A percentile compares a stretch with the other conserved stretches of the same genome.
phyloP scores from a whole-genome alignment of 2,113 vertebrate genomes.

The Corydoras maculifer region DNA sequence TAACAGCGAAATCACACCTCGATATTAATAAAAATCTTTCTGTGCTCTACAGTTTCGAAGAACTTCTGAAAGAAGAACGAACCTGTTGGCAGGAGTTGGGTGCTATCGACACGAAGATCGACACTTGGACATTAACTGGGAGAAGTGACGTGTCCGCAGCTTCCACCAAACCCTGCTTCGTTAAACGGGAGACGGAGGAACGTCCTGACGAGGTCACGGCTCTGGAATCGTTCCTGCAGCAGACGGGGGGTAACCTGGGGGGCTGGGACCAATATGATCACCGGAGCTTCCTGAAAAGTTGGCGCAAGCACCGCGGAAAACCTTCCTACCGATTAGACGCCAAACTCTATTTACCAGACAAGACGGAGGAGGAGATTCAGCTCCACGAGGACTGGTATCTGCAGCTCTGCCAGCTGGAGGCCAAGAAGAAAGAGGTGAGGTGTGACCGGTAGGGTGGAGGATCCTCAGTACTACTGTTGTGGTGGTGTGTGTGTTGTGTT shows the following conservation, averaged over 20 bases:
- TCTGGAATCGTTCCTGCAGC: constrained; percentile 79
- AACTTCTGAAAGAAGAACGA: constrained; percentile 80
- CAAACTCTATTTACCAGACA: constrained; percentile 70
- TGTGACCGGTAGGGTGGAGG: background rate
- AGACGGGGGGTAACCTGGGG: constrained; percentile 73
- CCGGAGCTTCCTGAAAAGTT: constrained; percentile 72
- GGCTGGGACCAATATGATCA: constrained; percentile 89
- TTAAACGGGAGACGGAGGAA: constrained; percentile 39
- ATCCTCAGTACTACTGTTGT: background rate
- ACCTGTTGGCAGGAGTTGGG: constrained; percentile 69
- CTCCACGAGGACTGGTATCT: constrained; percentile 81
- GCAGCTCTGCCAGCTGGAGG: constrained; percentile 73
- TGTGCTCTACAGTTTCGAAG: constrained; percentile 69
- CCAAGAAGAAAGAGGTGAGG: constrained; percentile 81
- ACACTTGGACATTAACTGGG: constrained; percentile 65
- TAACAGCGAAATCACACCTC: too few relatives aligned
- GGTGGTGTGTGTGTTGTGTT: too few relatives aligned
- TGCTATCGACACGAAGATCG: constrained; percentile 78
- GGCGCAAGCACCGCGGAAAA: constrained; percentile 75
- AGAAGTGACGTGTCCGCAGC: constrained; percentile 43
- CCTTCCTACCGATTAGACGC: constrained; percentile 68
- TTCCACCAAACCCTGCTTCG: too few relatives aligned
- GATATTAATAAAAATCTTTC: background rate
- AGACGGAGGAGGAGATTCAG: constrained; percentile 71
- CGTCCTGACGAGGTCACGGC: constrained; percentile 73